These are phyloP conservation scores for Eremobia ochroleuca DNA, from an alignment of 2,888 invertebrate species.

Conservation along the genomic window DNA sequence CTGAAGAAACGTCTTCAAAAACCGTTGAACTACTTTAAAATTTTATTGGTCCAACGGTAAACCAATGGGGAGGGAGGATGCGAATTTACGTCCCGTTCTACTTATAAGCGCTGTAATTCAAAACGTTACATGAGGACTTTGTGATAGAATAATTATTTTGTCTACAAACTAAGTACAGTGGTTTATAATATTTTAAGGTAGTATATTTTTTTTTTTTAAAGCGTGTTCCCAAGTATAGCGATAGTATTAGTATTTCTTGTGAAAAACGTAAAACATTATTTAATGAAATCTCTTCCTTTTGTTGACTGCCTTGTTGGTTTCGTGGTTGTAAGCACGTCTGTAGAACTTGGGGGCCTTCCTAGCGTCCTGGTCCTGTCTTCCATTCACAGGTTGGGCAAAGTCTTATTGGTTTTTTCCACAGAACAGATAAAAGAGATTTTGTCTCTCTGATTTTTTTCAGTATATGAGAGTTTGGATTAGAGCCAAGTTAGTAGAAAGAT, in stretches of 20 bases:
- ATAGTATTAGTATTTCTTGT: not conserved
- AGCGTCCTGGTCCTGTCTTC: not conserved
- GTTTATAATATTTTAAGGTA: not conserved
- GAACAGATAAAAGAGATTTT: too few relatives aligned
- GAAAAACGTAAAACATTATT: not conserved
- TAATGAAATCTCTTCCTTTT: not conserved
- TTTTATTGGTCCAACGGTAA: conserved; percentile 75
- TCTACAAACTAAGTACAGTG: not conserved
- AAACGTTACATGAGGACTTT: not conserved
- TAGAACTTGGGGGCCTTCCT: not conserved
- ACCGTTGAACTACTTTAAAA: conserved; percentile 85
- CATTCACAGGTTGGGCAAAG: not conserved
- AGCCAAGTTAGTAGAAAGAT: not conserved
- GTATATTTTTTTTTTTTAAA: not conserved
- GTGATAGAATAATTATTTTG: not conserved
- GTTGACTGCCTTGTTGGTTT: not conserved
- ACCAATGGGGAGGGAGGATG: conserved; percentile 76
- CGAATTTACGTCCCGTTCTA: conserved; percentile 70
- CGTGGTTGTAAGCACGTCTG: not conserved
- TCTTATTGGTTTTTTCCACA: not conserved
- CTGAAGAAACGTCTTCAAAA: conserved; percentile 84
- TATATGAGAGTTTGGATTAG: not conserved
- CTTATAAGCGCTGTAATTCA: not conserved
- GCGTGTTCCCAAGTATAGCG: not conserved
- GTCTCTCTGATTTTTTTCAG: not conserved